phyloP scores from a whole-genome alignment of 2,797 vertebrate species.

The Melanotaenia maccullochi region DNA sequence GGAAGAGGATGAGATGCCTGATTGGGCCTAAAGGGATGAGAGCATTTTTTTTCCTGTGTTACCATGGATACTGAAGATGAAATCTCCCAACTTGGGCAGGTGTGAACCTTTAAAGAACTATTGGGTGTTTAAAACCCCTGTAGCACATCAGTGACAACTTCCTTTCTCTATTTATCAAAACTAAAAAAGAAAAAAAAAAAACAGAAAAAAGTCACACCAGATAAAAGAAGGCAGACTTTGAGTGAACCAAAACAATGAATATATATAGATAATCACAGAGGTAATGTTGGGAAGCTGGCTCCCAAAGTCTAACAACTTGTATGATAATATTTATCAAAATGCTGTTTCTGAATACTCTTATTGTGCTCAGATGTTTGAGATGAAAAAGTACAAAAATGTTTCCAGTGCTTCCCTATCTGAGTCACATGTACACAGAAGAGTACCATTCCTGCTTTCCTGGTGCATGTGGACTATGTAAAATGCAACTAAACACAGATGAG shows the following conservation, averaged over 20 bases:
- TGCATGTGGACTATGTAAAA: slow-evolving; percentile 57
- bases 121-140: slow-evolving; percentile 76
- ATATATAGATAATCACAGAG: slow-evolving; percentile 64
- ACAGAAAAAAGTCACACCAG: slow-evolving; percentile 75
- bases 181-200: neutral
- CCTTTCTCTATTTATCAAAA: slow-evolving; percentile 88
- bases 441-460: slow-evolving; percentile 47
- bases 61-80: slow-evolving; percentile 67
- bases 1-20: slow-evolving; percentile 40
- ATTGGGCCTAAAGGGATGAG: slow-evolving; percentile 35
- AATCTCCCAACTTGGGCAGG: slow-evolving; percentile 56
- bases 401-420: slow-evolving; percentile 43
- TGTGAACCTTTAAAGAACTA: slow-evolving; percentile 69
- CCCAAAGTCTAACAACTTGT: slow-evolving; percentile 91
- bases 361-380: slow-evolving; percentile 55
- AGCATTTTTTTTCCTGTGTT: slow-evolving; percentile 56
- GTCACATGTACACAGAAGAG: slow-evolving; percentile 54
- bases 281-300: slow-evolving; percentile 98
- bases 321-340: slow-evolving; percentile 97
- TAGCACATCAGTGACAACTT: slow-evolving; percentile 79
- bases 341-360: slow-evolving; percentile 78
- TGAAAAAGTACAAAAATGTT: slow-evolving; percentile 45
- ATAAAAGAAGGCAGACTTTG: slow-evolving; percentile 47
- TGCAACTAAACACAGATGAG: slow-evolving; percentile 52
- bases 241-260: slow-evolving; percentile 62